Conservation (phyloP, 2,888 invertebrate species). For the Volucella zonaria region DNA sequence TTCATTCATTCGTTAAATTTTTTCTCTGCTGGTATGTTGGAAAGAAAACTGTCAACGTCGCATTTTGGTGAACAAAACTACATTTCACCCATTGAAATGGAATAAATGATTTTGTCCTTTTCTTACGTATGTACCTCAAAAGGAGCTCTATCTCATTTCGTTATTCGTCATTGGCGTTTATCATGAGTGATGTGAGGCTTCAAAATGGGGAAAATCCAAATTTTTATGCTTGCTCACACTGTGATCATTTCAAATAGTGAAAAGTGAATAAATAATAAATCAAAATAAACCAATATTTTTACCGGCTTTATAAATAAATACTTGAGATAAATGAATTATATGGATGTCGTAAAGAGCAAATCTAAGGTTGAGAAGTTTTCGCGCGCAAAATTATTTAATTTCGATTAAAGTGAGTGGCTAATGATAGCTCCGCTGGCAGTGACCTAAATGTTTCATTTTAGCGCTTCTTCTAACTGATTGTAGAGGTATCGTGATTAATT, state of each 20-base stretch:
- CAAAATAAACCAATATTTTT: conserved; percentile 37
- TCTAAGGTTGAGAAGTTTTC: conserved; percentile 24
- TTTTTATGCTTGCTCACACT: conserved; percentile 35
- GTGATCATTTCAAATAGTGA: conserved; percentile 44
- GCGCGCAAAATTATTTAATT: conserved; percentile 55
- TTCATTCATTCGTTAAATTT: background rate
- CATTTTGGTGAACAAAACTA: conserved; percentile 61
- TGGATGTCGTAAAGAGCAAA: background rate
- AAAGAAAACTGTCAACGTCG: conserved; percentile 75
- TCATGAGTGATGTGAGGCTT: conserved; percentile 28
- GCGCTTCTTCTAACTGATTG: conserved; percentile 20
- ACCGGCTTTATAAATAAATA: conserved; percentile 63
- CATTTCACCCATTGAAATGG: conserved; percentile 34
- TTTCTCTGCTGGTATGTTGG: conserved; percentile 47
- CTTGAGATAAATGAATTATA: conserved; percentile 20
- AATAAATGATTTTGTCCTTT: conserved; percentile 39
- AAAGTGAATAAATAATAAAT: conserved; percentile 32
- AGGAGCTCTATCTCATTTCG: conserved; percentile 19
- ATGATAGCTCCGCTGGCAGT: background rate
- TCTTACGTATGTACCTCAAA: background rate
- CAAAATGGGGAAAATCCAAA: conserved; percentile 7
- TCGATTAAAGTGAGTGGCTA: conserved; percentile 38
- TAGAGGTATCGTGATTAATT: conserved; percentile 1
- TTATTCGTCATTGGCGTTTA: conserved; percentile 39
- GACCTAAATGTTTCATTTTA: conserved; percentile 3